Conservation (phyloP, 2,797 vertebrate genomes). For the Coluber constrictor region DNA sequence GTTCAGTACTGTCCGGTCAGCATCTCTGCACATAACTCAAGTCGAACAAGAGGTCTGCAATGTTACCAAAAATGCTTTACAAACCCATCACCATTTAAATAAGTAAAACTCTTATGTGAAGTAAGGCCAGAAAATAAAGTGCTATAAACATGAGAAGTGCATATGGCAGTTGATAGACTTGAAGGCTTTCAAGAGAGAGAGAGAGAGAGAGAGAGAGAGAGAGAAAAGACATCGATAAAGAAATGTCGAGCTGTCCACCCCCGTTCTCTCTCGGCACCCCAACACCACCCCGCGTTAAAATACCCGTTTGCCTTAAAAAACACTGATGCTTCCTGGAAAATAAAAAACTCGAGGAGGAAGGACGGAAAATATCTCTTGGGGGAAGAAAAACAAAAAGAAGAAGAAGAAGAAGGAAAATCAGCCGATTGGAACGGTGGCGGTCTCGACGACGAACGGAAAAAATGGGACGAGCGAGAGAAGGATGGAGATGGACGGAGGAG, state of each 20-base stretch:
- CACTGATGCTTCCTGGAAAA: slow-evolving; percentile 65
- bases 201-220: slow-evolving; percentile 9
- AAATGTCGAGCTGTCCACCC: slow-evolving; percentile 57
- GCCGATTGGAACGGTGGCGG: slow-evolving; percentile 75
- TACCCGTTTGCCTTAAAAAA: slow-evolving; percentile 68
- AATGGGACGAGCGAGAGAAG: slow-evolving; percentile 69
- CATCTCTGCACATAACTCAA: slow-evolving; percentile 85
- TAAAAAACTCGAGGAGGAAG: background rate
- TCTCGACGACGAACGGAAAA: slow-evolving; percentile 60
- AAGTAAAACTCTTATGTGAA: slow-evolving; percentile 71
- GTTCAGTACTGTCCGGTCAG: slow-evolving; percentile 95
- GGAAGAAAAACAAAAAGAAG: background rate
- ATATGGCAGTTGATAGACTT: slow-evolving; percentile 60
- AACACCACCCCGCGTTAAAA: slow-evolving; percentile 43
- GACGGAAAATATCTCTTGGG: background rate
- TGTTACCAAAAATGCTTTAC: slow-evolving; percentile 72
- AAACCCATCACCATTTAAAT: slow-evolving; percentile 72
- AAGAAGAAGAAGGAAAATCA: slow-evolving; percentile 59
- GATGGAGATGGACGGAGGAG: slow-evolving; percentile 70
- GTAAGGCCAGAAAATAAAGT: slow-evolving; percentile 82
- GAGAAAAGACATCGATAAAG: slow-evolving; percentile 57
- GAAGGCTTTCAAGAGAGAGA: slow-evolving; percentile 63
- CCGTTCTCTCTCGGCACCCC: background rate
- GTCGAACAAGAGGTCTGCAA: slow-evolving; percentile 82
- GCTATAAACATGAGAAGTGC: slow-evolving; percentile 73